Percentiles rank a stretch among this genome's conserved stretches.
Conservation (phyloP, 2,888 invertebrate genomes). For the Mesochorus sp. region DNA sequence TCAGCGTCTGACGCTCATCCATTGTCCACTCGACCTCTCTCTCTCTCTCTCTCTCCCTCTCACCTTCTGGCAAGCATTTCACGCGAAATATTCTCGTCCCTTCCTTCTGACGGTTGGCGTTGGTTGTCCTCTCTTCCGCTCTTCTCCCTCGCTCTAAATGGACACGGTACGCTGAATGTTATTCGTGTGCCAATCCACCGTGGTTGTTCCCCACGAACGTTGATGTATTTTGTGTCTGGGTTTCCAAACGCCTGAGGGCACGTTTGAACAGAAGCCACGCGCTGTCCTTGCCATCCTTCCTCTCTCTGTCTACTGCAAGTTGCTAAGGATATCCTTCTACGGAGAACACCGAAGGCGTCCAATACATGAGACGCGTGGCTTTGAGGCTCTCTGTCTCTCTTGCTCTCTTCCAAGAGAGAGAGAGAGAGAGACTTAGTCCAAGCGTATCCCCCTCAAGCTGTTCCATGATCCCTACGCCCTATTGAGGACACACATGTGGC, state of each 20-base stretch:
- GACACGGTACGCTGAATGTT: constrained; percentile 1
- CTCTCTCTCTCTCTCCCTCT: not conserved
- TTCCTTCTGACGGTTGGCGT: not conserved
- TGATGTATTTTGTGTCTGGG: constrained; percentile 44
- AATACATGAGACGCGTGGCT: constrained; percentile 23
- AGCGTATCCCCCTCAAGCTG: constrained; percentile 43
- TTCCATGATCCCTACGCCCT: constrained; percentile 45
- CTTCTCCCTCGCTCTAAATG: not conserved
- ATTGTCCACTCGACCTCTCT: no score
- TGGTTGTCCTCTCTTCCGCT: not conserved
- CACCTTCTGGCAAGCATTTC: constrained; percentile 41
- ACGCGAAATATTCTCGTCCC: constrained; percentile 11
- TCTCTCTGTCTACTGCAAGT: constrained; percentile 29
- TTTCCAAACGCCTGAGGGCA: constrained; percentile 19
- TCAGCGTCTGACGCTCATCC: constrained; percentile 16
- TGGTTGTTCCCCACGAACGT: constrained; percentile 22
- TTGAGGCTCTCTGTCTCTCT: constrained; percentile 19
- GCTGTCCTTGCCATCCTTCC: constrained; percentile 11
- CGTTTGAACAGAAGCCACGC: constrained; percentile 20
- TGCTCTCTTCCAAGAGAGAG: not conserved
- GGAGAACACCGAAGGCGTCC: constrained; percentile 14
- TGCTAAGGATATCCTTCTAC: constrained; percentile 11
- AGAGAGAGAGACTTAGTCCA: not conserved
- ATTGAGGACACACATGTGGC: constrained; percentile 56
- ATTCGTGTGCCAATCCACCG: constrained; percentile 21